Conservation (phyloP, 2,113 vertebrate species). For the Apodemus speciosus region DNA sequence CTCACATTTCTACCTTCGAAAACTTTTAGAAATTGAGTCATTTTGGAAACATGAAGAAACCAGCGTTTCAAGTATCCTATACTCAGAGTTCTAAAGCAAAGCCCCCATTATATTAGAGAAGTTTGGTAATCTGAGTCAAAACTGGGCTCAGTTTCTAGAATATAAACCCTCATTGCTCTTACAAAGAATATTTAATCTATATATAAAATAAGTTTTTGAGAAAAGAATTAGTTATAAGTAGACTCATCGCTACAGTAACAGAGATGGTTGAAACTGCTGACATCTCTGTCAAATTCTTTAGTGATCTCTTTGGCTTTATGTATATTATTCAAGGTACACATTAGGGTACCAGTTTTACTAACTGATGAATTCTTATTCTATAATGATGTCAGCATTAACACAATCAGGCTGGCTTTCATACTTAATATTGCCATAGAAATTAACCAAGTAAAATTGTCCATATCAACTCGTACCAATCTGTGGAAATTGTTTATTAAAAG, state of each 20-base stretch:
- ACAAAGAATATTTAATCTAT: not conserved
- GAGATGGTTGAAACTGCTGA: not conserved
- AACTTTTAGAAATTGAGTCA: not conserved
- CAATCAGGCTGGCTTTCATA: not conserved
- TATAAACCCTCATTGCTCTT: not conserved
- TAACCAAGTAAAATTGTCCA: not conserved
- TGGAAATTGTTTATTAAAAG: not conserved
- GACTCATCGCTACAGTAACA: not conserved
- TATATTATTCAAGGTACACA: not conserved
- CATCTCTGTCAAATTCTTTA: not conserved
- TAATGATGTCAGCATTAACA: not conserved
- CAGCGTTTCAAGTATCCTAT: not conserved
- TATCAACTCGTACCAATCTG: not conserved
- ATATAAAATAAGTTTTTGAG: not conserved
- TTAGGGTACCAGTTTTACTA: not conserved
- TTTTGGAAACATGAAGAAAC: not conserved
- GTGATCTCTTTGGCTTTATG: not conserved
- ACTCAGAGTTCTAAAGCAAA: not conserved
- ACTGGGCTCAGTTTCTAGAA: not conserved
- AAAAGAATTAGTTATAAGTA: not conserved
- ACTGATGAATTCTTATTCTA: not conserved
- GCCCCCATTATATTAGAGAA: not conserved
- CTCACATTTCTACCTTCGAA: not conserved
- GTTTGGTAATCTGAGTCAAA: not conserved
- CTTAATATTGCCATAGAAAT: slow-evolving; percentile 36